Evolutionary conservation across 2,888 invertebrate genomes (phyloP).

Genomic region (Stenodera caucasica): DNA sequence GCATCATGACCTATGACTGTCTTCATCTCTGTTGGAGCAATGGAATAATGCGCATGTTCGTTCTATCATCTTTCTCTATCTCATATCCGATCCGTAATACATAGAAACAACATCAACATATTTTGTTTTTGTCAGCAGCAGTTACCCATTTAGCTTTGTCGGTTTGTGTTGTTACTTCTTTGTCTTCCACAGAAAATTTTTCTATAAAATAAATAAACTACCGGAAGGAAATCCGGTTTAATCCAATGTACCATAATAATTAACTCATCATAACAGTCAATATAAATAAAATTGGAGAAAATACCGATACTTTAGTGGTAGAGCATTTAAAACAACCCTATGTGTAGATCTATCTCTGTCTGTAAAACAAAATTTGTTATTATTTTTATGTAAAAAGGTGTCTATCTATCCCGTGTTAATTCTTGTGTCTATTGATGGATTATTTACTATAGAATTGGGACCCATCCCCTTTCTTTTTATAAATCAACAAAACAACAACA

Average conservation of each 20-base stretch:
- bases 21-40: not conserved
- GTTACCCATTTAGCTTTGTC: constrained; percentile 3
- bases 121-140: constrained; percentile 3
- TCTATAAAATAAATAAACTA: not conserved
- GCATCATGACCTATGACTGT: not conserved
- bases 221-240: not conserved
- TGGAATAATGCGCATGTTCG: not conserved
- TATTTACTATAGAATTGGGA: not conserved
- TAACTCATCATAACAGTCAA: too few relatives aligned
- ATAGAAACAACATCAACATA: not conserved
- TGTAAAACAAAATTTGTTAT: too few relatives aligned
- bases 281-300: not conserved
- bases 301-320: too few relatives aligned
- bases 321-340: not conserved
- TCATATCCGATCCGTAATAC: not conserved
- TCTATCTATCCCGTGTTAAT: not conserved
- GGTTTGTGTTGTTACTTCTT: not conserved
- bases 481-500: not conserved
- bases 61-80: not conserved
- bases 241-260: too few relatives aligned
- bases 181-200: not conserved
- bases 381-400: not conserved
- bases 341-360: not conserved
- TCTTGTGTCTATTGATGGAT: not conserved
- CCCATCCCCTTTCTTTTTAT: not conserved